Percentiles rank a stretch among this genome's conserved stretches.
Conservation (phyloP, 2,888 invertebrate species). For the Plagiodera versicolora region DNA sequence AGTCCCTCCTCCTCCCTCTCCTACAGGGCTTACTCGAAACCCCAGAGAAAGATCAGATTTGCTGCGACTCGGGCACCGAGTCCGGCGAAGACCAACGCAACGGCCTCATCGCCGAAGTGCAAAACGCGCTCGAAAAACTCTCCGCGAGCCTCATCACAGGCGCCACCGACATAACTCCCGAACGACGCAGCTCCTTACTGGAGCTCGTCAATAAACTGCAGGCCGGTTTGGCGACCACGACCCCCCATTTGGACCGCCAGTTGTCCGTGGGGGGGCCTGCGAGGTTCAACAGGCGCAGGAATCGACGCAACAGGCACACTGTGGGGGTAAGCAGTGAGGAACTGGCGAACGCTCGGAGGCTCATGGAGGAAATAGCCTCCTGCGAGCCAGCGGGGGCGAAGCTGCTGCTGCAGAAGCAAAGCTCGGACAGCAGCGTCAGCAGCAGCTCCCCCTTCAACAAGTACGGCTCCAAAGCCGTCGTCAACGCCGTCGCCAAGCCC, state of each 20-base stretch:
- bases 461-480: constrained; percentile 36
- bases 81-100: constrained; percentile 70
- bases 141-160: constrained; percentile 53
- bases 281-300: constrained; percentile 60
- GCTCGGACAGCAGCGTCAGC: constrained; percentile 55
- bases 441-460: constrained; percentile 36
- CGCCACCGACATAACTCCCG: constrained; percentile 57
- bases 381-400: constrained; percentile 45
- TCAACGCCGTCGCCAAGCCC: constrained; percentile 54
- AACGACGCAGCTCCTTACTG: constrained; percentile 76
- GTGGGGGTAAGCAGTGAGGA: constrained; percentile 83
- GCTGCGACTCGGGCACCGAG: constrained; percentile 68
- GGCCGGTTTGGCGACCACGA: constrained; percentile 50
- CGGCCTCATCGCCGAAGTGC: constrained; percentile 59
- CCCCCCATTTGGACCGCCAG: constrained; percentile 54
- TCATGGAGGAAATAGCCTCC: constrained; percentile 67
- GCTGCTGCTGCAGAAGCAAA: constrained; percentile 53
- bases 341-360: constrained; percentile 74
- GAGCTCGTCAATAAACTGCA: constrained; percentile 75
- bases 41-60: constrained; percentile 53
- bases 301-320: constrained; percentile 73
- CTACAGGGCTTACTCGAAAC: constrained; percentile 67
- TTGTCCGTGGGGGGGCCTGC: constrained; percentile 50
- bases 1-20: constrained; percentile 72
- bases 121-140: constrained; percentile 52